Conservation (phyloP, 2,888 invertebrate genomes). For the Phalangium opilio region DNA sequence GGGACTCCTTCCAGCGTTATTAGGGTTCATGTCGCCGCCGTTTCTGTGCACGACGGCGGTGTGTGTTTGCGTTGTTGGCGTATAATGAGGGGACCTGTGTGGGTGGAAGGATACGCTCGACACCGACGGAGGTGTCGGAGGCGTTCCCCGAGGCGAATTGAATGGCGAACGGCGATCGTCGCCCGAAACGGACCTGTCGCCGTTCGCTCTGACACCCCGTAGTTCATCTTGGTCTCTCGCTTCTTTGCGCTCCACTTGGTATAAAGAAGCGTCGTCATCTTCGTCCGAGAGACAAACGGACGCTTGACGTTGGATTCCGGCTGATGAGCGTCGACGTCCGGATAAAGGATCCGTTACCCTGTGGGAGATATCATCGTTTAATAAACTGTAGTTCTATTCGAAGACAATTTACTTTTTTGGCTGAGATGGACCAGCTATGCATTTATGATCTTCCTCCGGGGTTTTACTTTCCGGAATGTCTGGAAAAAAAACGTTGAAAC, state of each 20-base stretch:
- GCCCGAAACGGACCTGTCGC: no score
- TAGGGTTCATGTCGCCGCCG: no score
- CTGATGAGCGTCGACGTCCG: slow-evolving; percentile 11
- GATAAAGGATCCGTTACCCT: neutral
- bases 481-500: neutral
- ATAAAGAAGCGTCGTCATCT: slow-evolving; percentile 8
- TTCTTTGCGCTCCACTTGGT: neutral
- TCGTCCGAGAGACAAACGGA: slow-evolving; percentile 18
- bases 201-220: no score
- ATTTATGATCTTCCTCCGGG: neutral
- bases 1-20: no score
- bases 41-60: no score
- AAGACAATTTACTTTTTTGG: no score
- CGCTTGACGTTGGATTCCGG: slow-evolving; percentile 17
- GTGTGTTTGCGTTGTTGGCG: no score
- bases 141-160: neutral
- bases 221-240: no score
- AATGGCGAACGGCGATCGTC: no score
- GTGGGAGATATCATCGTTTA: neutral
- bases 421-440: no score
- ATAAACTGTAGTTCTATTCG: no score
- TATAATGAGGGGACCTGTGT: slow-evolving; percentile 6
- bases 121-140: neutral
- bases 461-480: slow-evolving; percentile 1
- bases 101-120: neutral